Evolutionary conservation across 2,888 invertebrate species (phyloP), one percentile per base, ranked within the genome.

Genomic region (Pegoplata infirma): DNA sequence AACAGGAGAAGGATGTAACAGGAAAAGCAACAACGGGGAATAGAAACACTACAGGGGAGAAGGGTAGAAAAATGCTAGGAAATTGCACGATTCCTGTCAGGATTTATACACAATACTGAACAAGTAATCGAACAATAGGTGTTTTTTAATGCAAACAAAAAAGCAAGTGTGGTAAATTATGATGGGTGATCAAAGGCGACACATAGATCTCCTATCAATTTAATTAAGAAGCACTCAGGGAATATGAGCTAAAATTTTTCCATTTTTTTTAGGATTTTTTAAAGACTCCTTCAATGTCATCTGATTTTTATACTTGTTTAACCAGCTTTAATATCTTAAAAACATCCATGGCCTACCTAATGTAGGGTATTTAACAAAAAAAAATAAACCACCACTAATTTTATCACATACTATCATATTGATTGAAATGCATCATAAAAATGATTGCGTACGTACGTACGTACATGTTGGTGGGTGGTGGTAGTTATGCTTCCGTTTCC

Each of bases 1-100:
- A 46, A 32, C 49, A 64, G 53, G 32, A 23, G 53, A 47, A 49
- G 47, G 58, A 21, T 28, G n/a, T 28, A 59, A 59, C 51, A 71
- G 19, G 59, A 76, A 69, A 10, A 46, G 56, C 64, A 46, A 14
- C 10, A 53, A 40, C 64, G 64, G 8, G n/a, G 55, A 56, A 10
- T 40, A 12, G 49, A 51, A n/a, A 36, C 36, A n/a, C n/a, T n/a
- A n/a, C n/a, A n/a, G 25, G 53, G 28, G 61, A 23, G 56, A 12
- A 44, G 61, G 51, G 67, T 32, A 46, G 12, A 72, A 75, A 71
- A 21, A 63, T 46, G 46, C 16, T 44, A 75, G 79, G 79, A 79
- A 79, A 79, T 79, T 79, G 79, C 75, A 75, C 56, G 67, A 66
- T 55, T 75, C 79, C 79, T 71, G 66, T 55, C 75, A 69, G 75